phyloP scores from a whole-genome alignment of 2,888 invertebrate species.

The Stenurella melanura region DNA sequence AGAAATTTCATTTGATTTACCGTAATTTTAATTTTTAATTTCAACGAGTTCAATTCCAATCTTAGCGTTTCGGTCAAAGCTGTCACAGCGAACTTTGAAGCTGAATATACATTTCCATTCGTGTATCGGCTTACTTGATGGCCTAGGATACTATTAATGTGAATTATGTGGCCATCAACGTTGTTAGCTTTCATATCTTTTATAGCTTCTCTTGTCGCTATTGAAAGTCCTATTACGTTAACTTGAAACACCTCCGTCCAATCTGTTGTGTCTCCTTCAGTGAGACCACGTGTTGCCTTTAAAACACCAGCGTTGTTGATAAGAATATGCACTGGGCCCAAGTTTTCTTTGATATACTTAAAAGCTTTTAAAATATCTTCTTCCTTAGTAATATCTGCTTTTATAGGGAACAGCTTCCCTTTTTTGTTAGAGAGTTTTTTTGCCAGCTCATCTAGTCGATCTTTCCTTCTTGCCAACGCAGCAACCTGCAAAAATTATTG shows the following conservation, averaged over 20 bases:
- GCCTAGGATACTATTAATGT: neutral
- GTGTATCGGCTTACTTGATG: neutral
- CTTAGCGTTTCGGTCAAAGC: slow-evolving; percentile 8
- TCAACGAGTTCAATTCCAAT: neutral
- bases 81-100: neutral
- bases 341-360: no score
- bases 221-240: no score
- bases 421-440: slow-evolving; percentile 48
- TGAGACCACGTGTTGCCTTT: neutral
- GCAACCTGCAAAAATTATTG: slow-evolving; percentile 55
- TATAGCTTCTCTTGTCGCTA: no score
- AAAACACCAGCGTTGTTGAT: slow-evolving; percentile 59
- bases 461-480: slow-evolving; percentile 58
- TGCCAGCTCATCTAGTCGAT: slow-evolving; percentile 53
- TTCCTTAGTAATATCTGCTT: no score
- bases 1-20: neutral
- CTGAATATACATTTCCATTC: neutral
- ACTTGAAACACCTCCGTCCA: no score
- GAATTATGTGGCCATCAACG: no score
- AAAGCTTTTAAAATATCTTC: no score
- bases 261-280: neutral
- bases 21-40: slow-evolving; percentile 5
- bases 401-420: no score
- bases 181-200: no score
- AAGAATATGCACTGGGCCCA: slow-evolving; percentile 46